phyloP scores from a whole-genome alignment of 2,888 invertebrate genomes.

The Phortica magna region DNA sequence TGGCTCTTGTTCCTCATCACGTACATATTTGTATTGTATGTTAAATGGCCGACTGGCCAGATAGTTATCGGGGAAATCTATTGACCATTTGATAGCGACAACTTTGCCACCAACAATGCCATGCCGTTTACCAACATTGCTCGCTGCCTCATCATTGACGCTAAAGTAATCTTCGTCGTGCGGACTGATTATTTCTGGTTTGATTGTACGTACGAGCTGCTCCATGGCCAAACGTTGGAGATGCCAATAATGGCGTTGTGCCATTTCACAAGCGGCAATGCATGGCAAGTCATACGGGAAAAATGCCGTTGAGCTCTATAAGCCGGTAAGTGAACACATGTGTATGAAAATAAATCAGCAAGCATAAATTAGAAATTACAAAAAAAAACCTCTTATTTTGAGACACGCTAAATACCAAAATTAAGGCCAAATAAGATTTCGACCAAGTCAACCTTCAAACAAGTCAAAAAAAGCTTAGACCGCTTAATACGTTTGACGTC shows the following conservation, averaged over 20 bases:
- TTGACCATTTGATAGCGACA: conserved; percentile 67
- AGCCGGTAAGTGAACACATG: too few species aligned
- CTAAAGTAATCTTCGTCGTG: conserved; percentile 4
- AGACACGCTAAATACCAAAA: too few species aligned
- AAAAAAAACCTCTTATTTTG: too few species aligned
- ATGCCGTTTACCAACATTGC: conserved; percentile 1
- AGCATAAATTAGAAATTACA: too few species aligned
- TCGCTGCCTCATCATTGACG: conserved; percentile 17
- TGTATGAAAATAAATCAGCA: neutral
- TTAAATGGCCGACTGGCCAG: conserved; percentile 69
- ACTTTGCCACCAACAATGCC: conserved; percentile 32
- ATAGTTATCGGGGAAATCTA: conserved; percentile 65
- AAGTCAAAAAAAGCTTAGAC: too few species aligned
- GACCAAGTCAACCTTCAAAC: too few species aligned
- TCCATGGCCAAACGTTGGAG: conserved; percentile 62
- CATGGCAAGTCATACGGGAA: conserved; percentile 73
- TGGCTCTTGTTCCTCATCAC: conserved; percentile 82
- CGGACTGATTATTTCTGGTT: conserved; percentile 57
- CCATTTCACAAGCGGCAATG: conserved; percentile 73
- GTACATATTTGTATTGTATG: conserved; percentile 68
- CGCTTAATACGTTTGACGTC: too few species aligned
- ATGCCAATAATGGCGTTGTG: conserved; percentile 70
- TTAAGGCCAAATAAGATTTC: too few species aligned
- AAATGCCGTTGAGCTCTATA: conserved; percentile 68
- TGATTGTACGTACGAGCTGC: conserved; percentile 52